A percentile compares a stretch with the other conserved stretches of the same genome.
Conservation (phyloP, 1,140 invertebrate species). For the Platorchestia sp. region DNA sequence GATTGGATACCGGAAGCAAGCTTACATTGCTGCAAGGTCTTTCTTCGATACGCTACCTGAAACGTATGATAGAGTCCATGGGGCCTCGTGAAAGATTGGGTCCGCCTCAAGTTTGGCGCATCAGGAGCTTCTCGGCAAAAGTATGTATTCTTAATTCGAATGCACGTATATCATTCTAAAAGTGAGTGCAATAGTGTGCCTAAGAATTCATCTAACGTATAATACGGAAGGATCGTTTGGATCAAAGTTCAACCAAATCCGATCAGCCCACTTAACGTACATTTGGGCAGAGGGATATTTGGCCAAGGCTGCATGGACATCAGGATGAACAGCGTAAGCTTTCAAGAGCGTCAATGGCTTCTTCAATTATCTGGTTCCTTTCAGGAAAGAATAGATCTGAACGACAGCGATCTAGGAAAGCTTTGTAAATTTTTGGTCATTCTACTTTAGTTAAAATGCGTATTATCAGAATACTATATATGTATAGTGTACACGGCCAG, state of each 20-base stretch:
- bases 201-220: background rate
- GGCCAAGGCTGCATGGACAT: background rate
- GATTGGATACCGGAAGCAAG: background rate
- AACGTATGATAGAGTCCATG: background rate
- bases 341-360: background rate
- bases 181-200: background rate
- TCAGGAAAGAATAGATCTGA: background rate
- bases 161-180: background rate
- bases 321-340: background rate
- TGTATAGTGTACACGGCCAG: no score
- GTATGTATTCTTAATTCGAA: background rate
- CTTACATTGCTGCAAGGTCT: background rate
- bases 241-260: background rate
- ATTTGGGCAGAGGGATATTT: background rate
- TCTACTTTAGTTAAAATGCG: background rate
- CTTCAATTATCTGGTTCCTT: background rate
- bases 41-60: background rate
- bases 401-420: background rate
- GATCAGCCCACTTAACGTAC: background rate
- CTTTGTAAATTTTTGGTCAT: background rate
- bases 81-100: background rate
- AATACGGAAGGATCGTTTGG: background rate
- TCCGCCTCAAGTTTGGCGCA: background rate
- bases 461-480: background rate
- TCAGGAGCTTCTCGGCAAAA: background rate